Evolutionary conservation across 30 jellyfish, hydroid and myxozoan genomes (phyloP), one percentile per base, ranked within the genome.

Genomic region (Pseudorhiza aurosa): DNA sequence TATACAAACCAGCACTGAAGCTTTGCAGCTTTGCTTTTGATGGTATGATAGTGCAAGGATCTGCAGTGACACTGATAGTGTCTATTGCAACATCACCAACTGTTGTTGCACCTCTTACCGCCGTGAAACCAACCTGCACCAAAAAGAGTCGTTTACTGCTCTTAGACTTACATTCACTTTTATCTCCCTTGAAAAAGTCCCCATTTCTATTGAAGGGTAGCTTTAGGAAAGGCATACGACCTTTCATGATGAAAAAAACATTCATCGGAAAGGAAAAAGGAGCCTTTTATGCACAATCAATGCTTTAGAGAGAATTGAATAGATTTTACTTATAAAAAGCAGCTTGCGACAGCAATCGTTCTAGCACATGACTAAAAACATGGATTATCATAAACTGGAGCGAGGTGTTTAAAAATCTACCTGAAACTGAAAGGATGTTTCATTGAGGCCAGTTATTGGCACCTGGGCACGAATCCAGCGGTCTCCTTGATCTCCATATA

Each of bases 401-500:
- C n/a, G n/a, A n/a, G n/a, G n/a, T n/a, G 67, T n/a, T 64, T 64
- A 30, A 12, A 8, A 31, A 29, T 47, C 1, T 62, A 77, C 89
- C 82, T 77, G 72, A 33, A 77, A 77, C 46, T 29, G 77, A 4
- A 4, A 68, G 5, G 82, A 44, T 1, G 8, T 29, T 28, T 42
- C 49, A 30, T 60, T 46, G 47, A 77, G 26, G 51, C 64, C 78
- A 24, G 28, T 30, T 25, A 88, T 21, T 6, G 97, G 88, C 17
- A 88, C 82, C 25, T 33, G 32, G 19, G 81, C 78, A 14, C 15
- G 29, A 3, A 15, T 43, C 97, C 97, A 88, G 9, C 35, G 29
- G 64, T 62, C 45, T 21, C 97, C 94, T 72, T 88, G 86, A 22
- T 73, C 79, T 4, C 91, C 90, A 31, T 31, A 9, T 25, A 64